phyloP scores from a whole-genome alignment of 2,797 vertebrate species.

The Cercopithecus neglectus region DNA sequence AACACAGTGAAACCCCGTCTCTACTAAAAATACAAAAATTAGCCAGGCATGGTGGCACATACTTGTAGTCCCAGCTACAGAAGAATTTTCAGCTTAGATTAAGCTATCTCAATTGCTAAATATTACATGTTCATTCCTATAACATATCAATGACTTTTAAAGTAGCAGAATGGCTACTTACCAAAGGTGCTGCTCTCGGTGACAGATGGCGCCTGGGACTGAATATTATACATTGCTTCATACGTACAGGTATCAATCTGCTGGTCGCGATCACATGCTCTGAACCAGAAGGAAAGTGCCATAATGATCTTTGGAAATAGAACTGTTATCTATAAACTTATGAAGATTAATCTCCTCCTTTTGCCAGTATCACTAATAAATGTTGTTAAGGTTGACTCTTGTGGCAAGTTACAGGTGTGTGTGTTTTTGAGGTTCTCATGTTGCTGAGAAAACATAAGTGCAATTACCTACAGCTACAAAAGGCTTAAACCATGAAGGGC shows the following conservation, averaged over 20 bases:
- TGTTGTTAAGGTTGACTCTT: background rate
- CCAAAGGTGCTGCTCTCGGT: conserved; percentile 86
- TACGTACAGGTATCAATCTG: conserved; percentile 89
- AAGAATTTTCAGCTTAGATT: background rate
- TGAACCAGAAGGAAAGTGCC: conserved; percentile 64
- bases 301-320: conserved; percentile 33
- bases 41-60: too few relatives aligned
- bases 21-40: background rate
- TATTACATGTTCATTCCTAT: background rate
- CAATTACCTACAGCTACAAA: background rate
- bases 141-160: background rate
- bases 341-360: background rate
- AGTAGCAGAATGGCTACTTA: conserved; percentile 77
- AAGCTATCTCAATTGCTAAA: background rate
- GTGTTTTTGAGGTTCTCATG: background rate
- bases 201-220: conserved; percentile 85
- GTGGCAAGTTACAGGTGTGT: background rate
- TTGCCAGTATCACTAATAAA: background rate
- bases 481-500: background rate
- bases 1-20: background rate
- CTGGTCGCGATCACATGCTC: conserved; percentile 80
- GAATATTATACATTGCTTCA: conserved; percentile 97
- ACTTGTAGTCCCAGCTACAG: background rate
- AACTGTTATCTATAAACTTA: background rate
- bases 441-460: background rate